Evolutionary conservation across 2,797 vertebrate genomes (phyloP).

Genomic region (Poeciliopsis infans): DNA sequence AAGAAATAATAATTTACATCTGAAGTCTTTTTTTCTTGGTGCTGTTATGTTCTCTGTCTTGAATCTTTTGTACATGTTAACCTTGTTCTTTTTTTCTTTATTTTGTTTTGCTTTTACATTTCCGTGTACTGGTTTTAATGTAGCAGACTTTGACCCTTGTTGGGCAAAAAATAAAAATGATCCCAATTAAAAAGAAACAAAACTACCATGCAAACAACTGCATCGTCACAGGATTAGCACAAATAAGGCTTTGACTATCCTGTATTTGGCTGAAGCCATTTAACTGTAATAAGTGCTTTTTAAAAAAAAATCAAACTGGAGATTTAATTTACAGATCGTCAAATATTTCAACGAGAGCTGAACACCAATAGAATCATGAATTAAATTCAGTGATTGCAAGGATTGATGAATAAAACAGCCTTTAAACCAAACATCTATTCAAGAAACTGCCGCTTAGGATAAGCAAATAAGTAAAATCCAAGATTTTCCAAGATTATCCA

Average conservation of each 20-base stretch:
- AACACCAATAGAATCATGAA: neutral
- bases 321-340: neutral
- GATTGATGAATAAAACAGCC: neutral
- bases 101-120: neutral
- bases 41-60: conserved; percentile 23
- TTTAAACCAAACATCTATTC: neutral
- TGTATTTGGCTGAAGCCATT: neutral
- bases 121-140: neutral
- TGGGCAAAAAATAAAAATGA: neutral
- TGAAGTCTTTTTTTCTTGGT: conserved; percentile 1
- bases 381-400: neutral
- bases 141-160: neutral
- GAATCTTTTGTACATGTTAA: neutral
- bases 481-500: too few relatives aligned
- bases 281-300: neutral
- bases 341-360: neutral
- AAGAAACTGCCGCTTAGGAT: neutral
- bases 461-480: neutral
- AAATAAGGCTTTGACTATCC: neutral
- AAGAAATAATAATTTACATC: conserved; percentile 20
- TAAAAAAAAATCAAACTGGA: neutral
- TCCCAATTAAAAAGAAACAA: neutral
- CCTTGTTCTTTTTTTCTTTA: neutral
- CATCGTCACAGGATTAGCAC: neutral
- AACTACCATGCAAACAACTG: neutral